Evolutionary conservation across 2,888 invertebrate species (phyloP), one percentile per base, ranked within the genome.

Genomic region (Cephus pulcher): DNA sequence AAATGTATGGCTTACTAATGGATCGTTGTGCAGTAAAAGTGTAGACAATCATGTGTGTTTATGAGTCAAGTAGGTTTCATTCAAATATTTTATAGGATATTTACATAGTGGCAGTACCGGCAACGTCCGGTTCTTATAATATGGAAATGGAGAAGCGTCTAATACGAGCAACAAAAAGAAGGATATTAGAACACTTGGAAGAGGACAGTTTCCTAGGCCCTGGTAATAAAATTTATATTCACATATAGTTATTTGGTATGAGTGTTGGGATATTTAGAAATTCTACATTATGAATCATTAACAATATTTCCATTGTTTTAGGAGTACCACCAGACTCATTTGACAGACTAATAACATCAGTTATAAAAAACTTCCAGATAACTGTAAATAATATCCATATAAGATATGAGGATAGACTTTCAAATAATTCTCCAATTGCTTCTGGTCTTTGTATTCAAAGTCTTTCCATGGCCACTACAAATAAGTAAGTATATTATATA

Each of bases 351-450:
- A 93, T 95, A 82, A 95, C 96, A 33, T 96, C 96, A 40, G 94
- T 97, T 30, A 93, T 96, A 84, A 96, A 96, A 89, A 96, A 96
- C 89, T 93, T 97, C 74, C 96, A 97, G 92, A 94, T 97, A 79
- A 95, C 95, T 80, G 93, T 97, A 35, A 94, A 95, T 80, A 96
- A 96, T 89, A 94, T 97, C 74, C 97, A 97, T 91, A 93, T 97
- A 79, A 93, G 97, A 82, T 97, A 96, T 87, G 97, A 97, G 90
- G 97, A 97, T 88, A 93, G 94, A 11, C 93, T 95, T 82, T 94
- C 95, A 82, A 94, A 94, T 74, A 93, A 93, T 71, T 94, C 94
- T 80, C 94, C 96, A 6, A 92, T 96, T 85, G 95, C 96, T 0
- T 95, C 95, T 88, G 97, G 97, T 2, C 88, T 97, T 40, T 96